Evolutionary conservation across 2,797 vertebrate species (phyloP), one percentile per base, ranked within the genome.

Genomic region (Chaetodon trifasciatus): DNA sequence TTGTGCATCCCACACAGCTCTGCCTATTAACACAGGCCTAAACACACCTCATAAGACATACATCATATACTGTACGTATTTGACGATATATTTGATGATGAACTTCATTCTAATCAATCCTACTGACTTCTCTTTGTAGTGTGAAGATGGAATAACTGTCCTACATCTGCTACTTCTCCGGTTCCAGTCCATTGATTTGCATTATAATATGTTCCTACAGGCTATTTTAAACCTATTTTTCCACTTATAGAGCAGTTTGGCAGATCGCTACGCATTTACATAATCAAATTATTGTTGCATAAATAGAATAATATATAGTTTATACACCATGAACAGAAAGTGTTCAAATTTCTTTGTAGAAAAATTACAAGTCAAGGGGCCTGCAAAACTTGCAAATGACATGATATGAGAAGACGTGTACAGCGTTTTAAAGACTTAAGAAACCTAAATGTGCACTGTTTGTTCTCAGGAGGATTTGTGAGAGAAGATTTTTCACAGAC

Each of bases 401-500:
- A 79, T 84, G 86, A 93, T 85, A 23, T n/a, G 78, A 88, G 81
- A 68, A 46, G 88, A 91, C 86, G 47, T 91, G 85, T 24, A 53
- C 67, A 46, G 80, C 57, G 72, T 86, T 84, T 88, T 87, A 84
- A 91, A 90, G 82, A 83, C 84, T 85, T 76, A 82, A 88, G 85
- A 78, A 87, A 91, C 81, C 90, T 88, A 88, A 92, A 93, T 91
- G 88, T 89, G 88, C 74, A 65, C 82, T 86, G 89, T 89, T 92
- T 90, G 83, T 91, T 93, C 89, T 90, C 87, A 76, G 92, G 85
- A 92, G 92, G 88, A 91, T 92, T 89, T 83, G 85, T 68, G 74
- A 69, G 89, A 84, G 84, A 74, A 83, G 88, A 91, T 92, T 94
- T 93, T 92, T 90, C 90, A 84, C 90, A 95, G 93, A 94, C 93